Conservation (phyloP, 2,113 vertebrate genomes). For the Aythya baeri region DNA sequence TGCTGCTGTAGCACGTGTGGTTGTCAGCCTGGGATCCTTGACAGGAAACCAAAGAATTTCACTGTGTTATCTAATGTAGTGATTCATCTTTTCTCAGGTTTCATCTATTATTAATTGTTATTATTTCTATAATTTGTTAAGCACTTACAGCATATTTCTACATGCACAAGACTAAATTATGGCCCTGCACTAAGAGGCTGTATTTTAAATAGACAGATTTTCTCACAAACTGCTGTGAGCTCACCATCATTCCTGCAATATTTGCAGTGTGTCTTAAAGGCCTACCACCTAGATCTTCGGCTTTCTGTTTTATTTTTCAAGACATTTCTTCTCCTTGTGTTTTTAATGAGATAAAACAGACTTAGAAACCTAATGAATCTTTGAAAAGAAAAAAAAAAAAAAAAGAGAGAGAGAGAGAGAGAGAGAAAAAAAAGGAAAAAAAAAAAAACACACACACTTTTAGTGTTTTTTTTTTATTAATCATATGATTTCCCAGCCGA, state of each 20-base stretch:
- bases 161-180: background rate
- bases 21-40: background rate
- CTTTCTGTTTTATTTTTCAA: background rate
- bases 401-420: background rate
- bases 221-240: background rate
- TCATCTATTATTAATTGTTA: constrained; percentile 48
- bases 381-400: background rate
- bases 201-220: constrained; percentile 25
- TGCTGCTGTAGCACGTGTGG: background rate
- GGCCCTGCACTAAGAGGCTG: background rate
- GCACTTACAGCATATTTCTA: constrained; percentile 11
- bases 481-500: background rate
- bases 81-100: background rate
- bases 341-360: background rate
- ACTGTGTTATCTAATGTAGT: background rate
- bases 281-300: background rate
- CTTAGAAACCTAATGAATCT: background rate
- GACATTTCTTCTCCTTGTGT: background rate
- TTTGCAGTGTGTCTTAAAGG: constrained; percentile 9
- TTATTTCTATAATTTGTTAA: constrained; percentile 49
- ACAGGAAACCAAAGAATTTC: constrained; percentile 7
- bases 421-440: background rate
- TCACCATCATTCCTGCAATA: constrained; percentile 23
- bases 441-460: background rate
- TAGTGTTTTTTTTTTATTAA: background rate